Percentiles rank a stretch among this genome's conserved stretches.
These are phyloP conservation scores for Hippotragus niger DNA, from an alignment of 2,113 vertebrate species.

Conservation along the genomic window DNA sequence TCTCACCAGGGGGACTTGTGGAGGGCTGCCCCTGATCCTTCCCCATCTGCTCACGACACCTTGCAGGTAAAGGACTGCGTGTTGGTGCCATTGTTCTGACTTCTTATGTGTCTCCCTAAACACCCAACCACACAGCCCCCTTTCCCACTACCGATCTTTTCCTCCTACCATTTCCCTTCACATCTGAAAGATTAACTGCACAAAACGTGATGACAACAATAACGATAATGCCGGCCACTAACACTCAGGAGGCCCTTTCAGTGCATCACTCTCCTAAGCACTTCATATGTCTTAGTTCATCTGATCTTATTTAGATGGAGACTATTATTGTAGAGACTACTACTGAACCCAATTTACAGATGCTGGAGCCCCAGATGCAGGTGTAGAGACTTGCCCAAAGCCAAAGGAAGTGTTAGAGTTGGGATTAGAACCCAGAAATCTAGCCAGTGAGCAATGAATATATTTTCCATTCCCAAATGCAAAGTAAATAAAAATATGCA, in stretches of 20 bases:
- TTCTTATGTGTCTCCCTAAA: neutral
- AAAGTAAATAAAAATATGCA: neutral
- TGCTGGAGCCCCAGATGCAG: neutral
- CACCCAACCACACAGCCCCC: neutral
- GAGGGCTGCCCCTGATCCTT: neutral
- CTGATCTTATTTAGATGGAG: neutral
- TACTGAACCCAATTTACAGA: neutral
- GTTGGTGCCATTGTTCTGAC: neutral
- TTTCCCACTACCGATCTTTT: neutral
- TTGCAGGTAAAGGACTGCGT: neutral
- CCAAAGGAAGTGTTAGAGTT: neutral
- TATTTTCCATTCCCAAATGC: neutral
- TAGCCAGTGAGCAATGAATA: neutral
- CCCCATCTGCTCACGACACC: neutral
- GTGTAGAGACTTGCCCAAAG: neutral
- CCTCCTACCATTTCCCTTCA: neutral
- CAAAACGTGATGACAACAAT: neutral
- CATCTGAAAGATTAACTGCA: neutral
- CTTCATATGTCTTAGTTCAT: neutral
- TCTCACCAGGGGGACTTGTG: fast-evolving
- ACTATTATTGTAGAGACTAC: neutral
- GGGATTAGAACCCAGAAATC: neutral
- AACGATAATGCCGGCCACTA: no score
- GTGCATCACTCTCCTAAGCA: neutral
- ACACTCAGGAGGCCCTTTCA: neutral